Percentiles rank a stretch among this genome's conserved stretches.
These are phyloP conservation scores for Luperina nickerlii DNA, from an alignment of 2,888 invertebrate genomes.

Conservation along the genomic window DNA sequence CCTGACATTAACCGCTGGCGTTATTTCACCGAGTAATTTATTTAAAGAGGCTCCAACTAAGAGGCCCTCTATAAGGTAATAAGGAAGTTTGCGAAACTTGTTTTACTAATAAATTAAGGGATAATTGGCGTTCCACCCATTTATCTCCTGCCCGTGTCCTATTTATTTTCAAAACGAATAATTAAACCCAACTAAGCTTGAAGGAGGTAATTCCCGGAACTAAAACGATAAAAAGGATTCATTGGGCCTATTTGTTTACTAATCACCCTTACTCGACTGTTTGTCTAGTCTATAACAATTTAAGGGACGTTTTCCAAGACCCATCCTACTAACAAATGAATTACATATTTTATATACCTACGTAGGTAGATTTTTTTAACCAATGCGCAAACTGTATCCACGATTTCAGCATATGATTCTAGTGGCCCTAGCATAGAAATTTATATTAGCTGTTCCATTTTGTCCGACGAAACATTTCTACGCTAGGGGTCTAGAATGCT, in stretches of 20 bases:
- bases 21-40: constrained; percentile 56
- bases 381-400: background rate
- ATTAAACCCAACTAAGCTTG: constrained; percentile 51
- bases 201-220: constrained; percentile 44
- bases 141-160: constrained; percentile 40
- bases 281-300: constrained; percentile 30
- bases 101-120: constrained; percentile 69
- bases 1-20: constrained; percentile 49
- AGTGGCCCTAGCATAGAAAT: too few species aligned
- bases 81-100: constrained; percentile 68
- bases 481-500: too few species aligned
- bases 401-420: background rate
- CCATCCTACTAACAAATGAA: background rate
- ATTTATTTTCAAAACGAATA: constrained; percentile 53
- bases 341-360: too few species aligned
- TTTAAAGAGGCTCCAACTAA: constrained; percentile 50
- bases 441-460: background rate
- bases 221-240: constrained; percentile 58
- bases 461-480: too few species aligned
- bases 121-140: constrained; percentile 64
- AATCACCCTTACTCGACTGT: constrained; percentile 24
- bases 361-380: background rate
- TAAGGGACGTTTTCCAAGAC: background rate
- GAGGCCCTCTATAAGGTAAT: constrained; percentile 66
- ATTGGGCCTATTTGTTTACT: constrained; percentile 44